A percentile compares a stretch with the other conserved stretches of the same genome.
Evolutionary conservation across 2,888 invertebrate genomes (phyloP).

Genomic region (Phaonia tiefii): DNA sequence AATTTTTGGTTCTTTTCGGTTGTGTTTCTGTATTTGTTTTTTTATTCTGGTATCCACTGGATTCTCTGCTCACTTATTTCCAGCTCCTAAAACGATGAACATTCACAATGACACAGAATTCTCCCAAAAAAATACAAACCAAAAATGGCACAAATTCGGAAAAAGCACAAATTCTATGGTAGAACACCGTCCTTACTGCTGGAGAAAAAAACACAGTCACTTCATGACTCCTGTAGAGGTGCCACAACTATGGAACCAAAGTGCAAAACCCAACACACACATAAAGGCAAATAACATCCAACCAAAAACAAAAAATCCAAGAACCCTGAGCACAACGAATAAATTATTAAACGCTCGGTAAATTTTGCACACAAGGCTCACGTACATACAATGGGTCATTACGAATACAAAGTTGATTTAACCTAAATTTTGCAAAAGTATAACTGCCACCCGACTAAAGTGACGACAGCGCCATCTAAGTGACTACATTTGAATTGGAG

Average conservation of each 20-base stretch:
- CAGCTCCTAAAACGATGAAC: slow-evolving; percentile 35
- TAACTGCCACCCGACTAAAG: slow-evolving; percentile 4
- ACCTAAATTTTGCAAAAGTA: slow-evolving; percentile 51
- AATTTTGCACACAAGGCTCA: slow-evolving; percentile 59
- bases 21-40: too few relatives aligned
- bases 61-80: background rate
- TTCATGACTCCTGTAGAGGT: too few relatives aligned
- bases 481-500: slow-evolving; percentile 18
- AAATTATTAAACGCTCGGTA: slow-evolving; percentile 65
- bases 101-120: slow-evolving; percentile 17
- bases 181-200: background rate
- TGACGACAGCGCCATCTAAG: slow-evolving; percentile 36
- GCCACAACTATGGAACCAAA: slow-evolving; percentile 38
- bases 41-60: too few relatives aligned
- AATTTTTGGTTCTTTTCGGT: slow-evolving; percentile 24
- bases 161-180: slow-evolving; percentile 22
- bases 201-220: background rate
- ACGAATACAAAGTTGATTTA: slow-evolving; percentile 63
- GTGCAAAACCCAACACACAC: slow-evolving; percentile 22
- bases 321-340: slow-evolving; percentile 46
- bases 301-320: slow-evolving; percentile 24
- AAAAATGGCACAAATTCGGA: background rate
- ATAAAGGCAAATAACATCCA: background rate
- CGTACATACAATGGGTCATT: slow-evolving; percentile 63
- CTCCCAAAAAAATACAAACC: slow-evolving; percentile 17